phyloP scores from a whole-genome alignment of 2,888 invertebrate genomes.

The Microchrysa polita region DNA sequence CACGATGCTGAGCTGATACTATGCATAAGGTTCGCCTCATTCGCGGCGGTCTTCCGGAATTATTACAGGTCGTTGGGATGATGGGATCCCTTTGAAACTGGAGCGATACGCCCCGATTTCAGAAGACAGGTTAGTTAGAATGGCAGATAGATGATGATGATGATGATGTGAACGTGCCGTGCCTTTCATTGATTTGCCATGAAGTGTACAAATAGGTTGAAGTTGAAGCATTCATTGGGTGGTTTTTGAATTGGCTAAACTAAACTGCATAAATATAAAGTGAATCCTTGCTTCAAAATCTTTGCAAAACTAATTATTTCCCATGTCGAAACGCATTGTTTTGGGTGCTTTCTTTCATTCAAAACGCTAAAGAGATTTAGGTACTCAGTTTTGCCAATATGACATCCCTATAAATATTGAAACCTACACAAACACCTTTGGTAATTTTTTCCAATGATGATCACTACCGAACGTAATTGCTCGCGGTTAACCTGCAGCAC shows the following conservation, averaged over 20 bases:
- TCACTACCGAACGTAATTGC: not conserved
- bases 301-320: too few species aligned
- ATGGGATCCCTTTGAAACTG: slow-evolving; percentile 15
- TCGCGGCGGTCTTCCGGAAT: not conserved
- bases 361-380: too few species aligned
- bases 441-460: not conserved
- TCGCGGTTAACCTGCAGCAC: not conserved
- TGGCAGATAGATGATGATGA: not conserved
- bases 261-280: too few species aligned
- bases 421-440: too few species aligned
- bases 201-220: not conserved
- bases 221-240: too few species aligned
- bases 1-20: too few species aligned
- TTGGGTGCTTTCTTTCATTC: too few species aligned
- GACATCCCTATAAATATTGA: too few species aligned
- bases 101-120: slow-evolving; percentile 28
- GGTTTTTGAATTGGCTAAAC: too few species aligned
- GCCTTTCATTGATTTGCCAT: slow-evolving; percentile 17
- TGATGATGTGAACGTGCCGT: slow-evolving; percentile 12
- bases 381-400: too few species aligned
- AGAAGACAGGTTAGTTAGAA: not conserved
- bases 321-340: too few species aligned
- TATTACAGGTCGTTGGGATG: not conserved
- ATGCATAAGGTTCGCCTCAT: not conserved
- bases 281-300: too few species aligned